Conservation (phyloP, 2,888 invertebrate genomes). For the Phragmatobia fuliginosa region DNA sequence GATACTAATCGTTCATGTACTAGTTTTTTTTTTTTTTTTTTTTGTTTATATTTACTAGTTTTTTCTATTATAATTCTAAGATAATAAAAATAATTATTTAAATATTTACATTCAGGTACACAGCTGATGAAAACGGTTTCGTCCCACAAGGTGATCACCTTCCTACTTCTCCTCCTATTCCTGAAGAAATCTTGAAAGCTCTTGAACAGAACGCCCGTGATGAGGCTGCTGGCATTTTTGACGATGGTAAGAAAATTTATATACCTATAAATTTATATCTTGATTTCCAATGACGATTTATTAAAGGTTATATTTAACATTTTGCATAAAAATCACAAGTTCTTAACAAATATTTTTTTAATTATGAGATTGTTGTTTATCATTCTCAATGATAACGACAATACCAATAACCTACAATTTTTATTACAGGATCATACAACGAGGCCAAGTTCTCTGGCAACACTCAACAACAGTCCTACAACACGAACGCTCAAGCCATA, state of each 20-base stretch:
- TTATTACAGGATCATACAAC: constrained; percentile 71
- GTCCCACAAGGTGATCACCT: constrained; percentile 77
- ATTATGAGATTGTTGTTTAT: no score
- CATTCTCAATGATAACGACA: not conserved
- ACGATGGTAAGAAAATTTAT: constrained; percentile 68
- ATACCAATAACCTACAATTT: not conserved
- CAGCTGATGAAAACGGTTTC: constrained; percentile 81
- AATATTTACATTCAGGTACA: constrained; percentile 62
- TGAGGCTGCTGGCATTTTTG: constrained; percentile 79
- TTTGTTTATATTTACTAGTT: no score
- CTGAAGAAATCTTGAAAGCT: constrained; percentile 76
- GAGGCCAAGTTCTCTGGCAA: constrained; percentile 67
- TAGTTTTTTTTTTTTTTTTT: no score
- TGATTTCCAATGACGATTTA: no score
- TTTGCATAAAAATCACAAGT: not conserved
- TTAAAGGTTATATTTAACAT: no score
- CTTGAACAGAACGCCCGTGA: constrained; percentile 80
- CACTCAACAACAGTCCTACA: constrained; percentile 47
- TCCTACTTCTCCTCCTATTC: constrained; percentile 79
- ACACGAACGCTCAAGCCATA: constrained; percentile 39
- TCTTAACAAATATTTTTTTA: no score
- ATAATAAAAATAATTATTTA: not conserved
- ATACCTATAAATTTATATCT: not conserved
- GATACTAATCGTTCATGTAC: no score
- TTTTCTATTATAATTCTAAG: not conserved